A percentile compares a stretch with the other conserved stretches of the same genome.
These are phyloP conservation scores for Leptarthrus brevirostris DNA, from an alignment of 2,888 invertebrate genomes.

Conservation along the genomic window DNA sequence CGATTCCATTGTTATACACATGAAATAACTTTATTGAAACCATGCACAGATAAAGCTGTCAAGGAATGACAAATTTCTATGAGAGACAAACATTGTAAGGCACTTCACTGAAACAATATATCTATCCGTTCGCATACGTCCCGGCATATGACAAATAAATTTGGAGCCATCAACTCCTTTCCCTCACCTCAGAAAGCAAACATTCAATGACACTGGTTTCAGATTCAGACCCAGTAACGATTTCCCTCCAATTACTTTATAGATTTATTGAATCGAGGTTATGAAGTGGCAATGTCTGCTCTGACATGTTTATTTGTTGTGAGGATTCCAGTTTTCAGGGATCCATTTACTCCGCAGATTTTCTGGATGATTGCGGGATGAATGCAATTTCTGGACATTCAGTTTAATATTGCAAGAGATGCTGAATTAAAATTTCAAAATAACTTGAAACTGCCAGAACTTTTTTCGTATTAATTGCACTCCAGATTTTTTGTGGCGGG, in stretches of 20 bases:
- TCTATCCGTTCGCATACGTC: too few species aligned
- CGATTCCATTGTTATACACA: constrained; percentile 13
- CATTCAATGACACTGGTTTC: constrained; percentile 5
- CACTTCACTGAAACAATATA: constrained; percentile 25
- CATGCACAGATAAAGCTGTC: constrained; percentile 32
- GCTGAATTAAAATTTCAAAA: too few species aligned
- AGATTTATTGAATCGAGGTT: constrained; percentile 22
- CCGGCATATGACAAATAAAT: background rate
- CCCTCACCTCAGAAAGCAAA: background rate
- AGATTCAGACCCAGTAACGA: constrained; percentile 15
- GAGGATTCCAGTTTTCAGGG: too few species aligned
- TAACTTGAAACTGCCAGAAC: too few species aligned
- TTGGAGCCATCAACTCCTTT: too few species aligned
- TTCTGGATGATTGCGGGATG: too few species aligned
- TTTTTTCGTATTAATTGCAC: too few species aligned
- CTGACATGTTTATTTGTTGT: too few species aligned
- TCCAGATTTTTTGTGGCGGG: too few species aligned
- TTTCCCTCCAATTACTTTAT: constrained; percentile 34
- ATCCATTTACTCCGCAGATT: too few species aligned
- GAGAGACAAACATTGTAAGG: background rate
- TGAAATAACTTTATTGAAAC: constrained; percentile 32
- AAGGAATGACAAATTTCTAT: constrained; percentile 8
- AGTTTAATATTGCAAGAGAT: too few species aligned
- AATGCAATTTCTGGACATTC: too few species aligned
- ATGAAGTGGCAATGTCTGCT: constrained; percentile 1